A percentile compares a stretch with the other conserved stretches of the same genome.
phyloP scores from a whole-genome alignment of 2,797 vertebrate species.

The Urocyon cinereoargenteus region DNA sequence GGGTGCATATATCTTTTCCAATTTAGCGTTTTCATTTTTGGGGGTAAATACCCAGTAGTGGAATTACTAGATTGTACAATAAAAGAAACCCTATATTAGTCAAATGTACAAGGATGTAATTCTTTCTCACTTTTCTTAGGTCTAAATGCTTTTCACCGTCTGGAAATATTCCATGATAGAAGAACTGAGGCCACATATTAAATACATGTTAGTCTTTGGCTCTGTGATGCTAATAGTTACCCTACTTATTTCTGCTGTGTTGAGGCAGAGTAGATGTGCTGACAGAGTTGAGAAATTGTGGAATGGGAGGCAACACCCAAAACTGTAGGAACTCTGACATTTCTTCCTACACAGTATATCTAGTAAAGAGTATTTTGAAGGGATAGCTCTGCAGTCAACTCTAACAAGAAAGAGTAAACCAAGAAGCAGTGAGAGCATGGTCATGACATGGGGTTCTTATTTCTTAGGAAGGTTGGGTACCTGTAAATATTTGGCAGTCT shows the following conservation, averaged over 20 bases:
- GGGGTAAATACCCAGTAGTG: neutral
- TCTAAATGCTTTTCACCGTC: neutral
- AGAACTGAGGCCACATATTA: neutral
- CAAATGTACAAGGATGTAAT: neutral
- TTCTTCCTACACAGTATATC: neutral
- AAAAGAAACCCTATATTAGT: neutral
- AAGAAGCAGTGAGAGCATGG: neutral
- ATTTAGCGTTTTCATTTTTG: neutral
- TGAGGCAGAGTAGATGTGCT: neutral
- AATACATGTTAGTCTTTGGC: neutral
- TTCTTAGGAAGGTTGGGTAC: neutral
- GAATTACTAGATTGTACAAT: neutral
- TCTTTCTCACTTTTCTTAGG: neutral
- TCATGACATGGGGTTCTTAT: neutral
- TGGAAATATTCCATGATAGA: neutral
- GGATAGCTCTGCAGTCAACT: neutral
- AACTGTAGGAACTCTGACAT: neutral
- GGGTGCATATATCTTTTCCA: neutral
- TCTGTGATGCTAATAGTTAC: neutral
- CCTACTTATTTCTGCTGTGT: neutral
- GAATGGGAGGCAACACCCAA: neutral
- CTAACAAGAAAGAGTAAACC: conserved; percentile 9
- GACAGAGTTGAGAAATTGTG: neutral
- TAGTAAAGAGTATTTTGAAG: neutral
- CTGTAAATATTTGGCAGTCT: neutral